A percentile compares a stretch with the other conserved stretches of the same genome.
These are phyloP conservation scores for Cebidichthys violaceus DNA, from an alignment of 2,113 vertebrate genomes.

Conservation along the genomic window DNA sequence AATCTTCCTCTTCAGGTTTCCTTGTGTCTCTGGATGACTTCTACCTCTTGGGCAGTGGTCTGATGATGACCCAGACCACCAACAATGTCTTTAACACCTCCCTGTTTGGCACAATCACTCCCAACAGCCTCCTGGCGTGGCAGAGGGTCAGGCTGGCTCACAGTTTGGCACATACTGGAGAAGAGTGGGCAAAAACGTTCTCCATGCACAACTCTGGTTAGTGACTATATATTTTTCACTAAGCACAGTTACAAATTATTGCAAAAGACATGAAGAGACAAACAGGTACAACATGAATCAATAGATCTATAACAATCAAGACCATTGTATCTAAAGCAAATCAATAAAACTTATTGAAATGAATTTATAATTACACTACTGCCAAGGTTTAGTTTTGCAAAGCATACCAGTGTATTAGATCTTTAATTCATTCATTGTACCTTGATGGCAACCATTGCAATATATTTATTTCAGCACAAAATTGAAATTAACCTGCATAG, in stretches of 20 bases:
- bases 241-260: neutral
- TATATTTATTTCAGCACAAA: neutral
- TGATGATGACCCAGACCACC: constrained; percentile 94
- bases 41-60: constrained; percentile 90
- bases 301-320: neutral
- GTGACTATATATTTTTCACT: constrained; percentile 30
- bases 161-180: constrained; percentile 87
- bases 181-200: constrained; percentile 89
- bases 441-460: neutral
- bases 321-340: neutral
- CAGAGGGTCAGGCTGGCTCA: constrained; percentile 92
- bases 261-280: neutral
- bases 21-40: constrained; percentile 94
- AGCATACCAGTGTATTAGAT: neutral
- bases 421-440: neutral
- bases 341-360: neutral
- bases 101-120: constrained; percentile 82
- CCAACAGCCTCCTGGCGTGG: constrained; percentile 90
- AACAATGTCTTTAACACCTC: constrained; percentile 88
- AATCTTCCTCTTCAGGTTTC: constrained; percentile 83
- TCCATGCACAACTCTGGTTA: constrained; percentile 90
- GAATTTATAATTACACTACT: neutral
- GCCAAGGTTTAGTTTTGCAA: neutral
- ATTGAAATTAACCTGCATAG: neutral
- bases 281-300: neutral